phyloP scores from a whole-genome alignment of 1,140 invertebrate species.

The Diplogasteroides magnus region DNA sequence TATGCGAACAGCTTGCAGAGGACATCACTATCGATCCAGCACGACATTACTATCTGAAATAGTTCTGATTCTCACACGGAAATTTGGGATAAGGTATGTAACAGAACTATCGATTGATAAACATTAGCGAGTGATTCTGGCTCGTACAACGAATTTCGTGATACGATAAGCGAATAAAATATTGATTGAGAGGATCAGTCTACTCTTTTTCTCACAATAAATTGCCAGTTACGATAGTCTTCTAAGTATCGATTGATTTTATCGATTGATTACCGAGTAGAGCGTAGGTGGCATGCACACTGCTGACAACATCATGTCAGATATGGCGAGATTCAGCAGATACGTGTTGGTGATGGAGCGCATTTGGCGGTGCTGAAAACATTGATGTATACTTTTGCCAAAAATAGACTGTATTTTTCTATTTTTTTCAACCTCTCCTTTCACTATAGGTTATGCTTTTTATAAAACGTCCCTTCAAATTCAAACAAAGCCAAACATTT shows the following conservation, averaged over 20 bases:
- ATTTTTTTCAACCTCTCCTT: too few relatives aligned
- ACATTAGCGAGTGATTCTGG: not conserved
- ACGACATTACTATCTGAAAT: conserved; percentile 35
- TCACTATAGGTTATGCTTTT: too few relatives aligned
- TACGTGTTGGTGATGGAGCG: conserved; percentile 37
- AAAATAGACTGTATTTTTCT: too few relatives aligned
- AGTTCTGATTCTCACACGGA: not conserved
- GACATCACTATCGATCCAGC: conserved; percentile 35
- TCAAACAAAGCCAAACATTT: too few relatives aligned
- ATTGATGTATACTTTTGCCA: too few relatives aligned
- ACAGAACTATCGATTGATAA: not conserved
- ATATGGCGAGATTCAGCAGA: conserved; percentile 37
- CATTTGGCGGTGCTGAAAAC: conserved; percentile 35
- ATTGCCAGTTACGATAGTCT: too few relatives aligned
- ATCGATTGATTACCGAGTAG: conserved; percentile 20
- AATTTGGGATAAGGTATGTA: not conserved
- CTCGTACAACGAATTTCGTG: not conserved
- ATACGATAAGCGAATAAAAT: not conserved
- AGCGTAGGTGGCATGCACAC: conserved; percentile 40
- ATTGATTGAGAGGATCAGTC: not conserved
- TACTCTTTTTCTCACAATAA: not conserved
- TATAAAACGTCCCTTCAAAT: too few relatives aligned
- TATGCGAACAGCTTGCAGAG: conserved; percentile 39
- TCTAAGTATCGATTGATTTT: too few relatives aligned
- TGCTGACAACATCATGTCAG: conserved; percentile 33